Conservation (phyloP, 2,888 invertebrate species). For the Standfussiana lucernea region DNA sequence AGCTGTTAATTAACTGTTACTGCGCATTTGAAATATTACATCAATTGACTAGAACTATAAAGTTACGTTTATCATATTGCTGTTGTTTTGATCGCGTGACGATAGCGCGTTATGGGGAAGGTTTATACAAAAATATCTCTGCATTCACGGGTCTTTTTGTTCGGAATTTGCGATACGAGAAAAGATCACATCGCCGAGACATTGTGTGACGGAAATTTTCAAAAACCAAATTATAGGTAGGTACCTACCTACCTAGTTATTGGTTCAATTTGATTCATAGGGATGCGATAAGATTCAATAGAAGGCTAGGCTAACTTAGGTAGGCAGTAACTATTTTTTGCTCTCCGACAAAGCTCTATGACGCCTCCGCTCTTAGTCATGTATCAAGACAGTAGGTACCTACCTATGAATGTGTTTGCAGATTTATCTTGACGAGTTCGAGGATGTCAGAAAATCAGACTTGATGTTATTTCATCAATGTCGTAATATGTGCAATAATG, state of each 20-base stretch:
- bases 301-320: conserved; percentile 15
- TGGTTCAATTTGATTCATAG: conserved; percentile 1
- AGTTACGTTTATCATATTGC: conserved; percentile 9
- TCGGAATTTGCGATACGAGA: conserved; percentile 1
- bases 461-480: conserved; percentile 16
- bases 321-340: conserved; percentile 62
- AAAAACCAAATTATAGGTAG: not conserved
- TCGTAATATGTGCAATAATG: conserved; percentile 38
- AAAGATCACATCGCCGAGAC: not conserved
- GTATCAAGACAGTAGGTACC: not conserved
- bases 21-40: conserved; percentile 45
- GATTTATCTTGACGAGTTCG: conserved; percentile 46
- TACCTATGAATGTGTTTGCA: conserved; percentile 28
- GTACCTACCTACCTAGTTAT: not conserved
- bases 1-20: conserved; percentile 55
- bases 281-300: not conserved
- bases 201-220: conserved; percentile 8
- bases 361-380: conserved; percentile 61
- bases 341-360: conserved; percentile 56
- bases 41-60: conserved; percentile 19
- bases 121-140: conserved; percentile 24
- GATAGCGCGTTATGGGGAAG: conserved; percentile 1
- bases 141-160: conserved; percentile 21
- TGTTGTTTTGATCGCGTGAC: conserved; percentile 48
- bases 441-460: conserved; percentile 43